Evolutionary conservation across 37 sponge, comb jelly and placozoan genomes (phyloP).

Genomic region (Chondrilla cf. caribensis): DNA sequence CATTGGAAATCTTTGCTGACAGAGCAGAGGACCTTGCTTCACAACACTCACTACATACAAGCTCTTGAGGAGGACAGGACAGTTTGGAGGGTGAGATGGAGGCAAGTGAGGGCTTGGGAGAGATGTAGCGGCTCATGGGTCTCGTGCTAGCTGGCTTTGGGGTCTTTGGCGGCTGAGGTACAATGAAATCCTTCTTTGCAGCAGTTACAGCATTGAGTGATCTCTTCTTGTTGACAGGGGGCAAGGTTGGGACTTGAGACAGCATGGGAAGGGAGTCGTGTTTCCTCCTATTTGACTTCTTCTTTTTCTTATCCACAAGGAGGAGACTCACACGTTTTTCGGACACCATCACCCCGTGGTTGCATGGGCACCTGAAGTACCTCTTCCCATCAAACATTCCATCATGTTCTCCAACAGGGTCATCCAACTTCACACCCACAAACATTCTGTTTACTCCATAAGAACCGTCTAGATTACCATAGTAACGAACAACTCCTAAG

Average conservation of each 20-base stretch:
- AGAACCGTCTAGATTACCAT: slow-evolving; percentile 69
- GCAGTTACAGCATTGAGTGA: background rate
- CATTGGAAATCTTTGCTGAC: no score
- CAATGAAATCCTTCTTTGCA: background rate
- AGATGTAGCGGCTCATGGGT: background rate
- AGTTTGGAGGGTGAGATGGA: background rate
- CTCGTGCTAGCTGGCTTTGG: background rate
- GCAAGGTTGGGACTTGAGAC: background rate
- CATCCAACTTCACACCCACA: slow-evolving; percentile 81
- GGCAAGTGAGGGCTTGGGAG: background rate
- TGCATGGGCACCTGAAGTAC: slow-evolving; percentile 72
- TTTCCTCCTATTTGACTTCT: background rate
- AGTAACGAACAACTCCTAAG: slow-evolving; percentile 67
- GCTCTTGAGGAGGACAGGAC: background rate
- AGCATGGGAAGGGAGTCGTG: slow-evolving; percentile 8
- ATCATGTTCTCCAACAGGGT: slow-evolving; percentile 83
- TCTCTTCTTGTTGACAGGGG: background rate
- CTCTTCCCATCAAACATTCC: slow-evolving; percentile 65
- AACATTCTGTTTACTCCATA: slow-evolving; percentile 45
- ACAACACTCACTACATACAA: slow-evolving; percentile 13
- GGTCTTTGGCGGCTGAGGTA: background rate
- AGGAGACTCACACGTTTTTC: slow-evolving; percentile 43
- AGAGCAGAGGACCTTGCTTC: background rate
- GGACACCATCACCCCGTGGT: slow-evolving; percentile 72
- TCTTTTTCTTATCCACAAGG: background rate